Base-by-base conservation (phyloP, 2,797 vertebrate species). In the Myoxocephalus aenaeus region DNA sequence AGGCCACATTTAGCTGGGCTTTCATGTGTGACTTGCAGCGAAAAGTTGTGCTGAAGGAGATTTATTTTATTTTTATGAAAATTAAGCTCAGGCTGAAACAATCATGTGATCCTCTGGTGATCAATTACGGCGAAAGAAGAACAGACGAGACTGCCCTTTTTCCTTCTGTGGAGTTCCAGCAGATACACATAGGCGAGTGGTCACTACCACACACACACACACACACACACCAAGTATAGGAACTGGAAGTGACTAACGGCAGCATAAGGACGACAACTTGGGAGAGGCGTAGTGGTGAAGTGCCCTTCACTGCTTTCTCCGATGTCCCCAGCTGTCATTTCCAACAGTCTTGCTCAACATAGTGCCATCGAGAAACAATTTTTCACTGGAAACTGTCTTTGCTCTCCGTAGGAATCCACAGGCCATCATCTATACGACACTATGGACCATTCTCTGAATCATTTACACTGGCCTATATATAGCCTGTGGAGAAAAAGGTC, bases 401-500 rank as follows among this genome's bases (percentile, higher is more conserved):
- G 44, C 75, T 71, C 64, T 74, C 62, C 3, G 5, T 66, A 72
- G 40, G 70, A 84, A 85, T 87, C 81, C 64, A 86, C 78, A 82
- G 75, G 80, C 84, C 80, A 86, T 85, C 80, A 83, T 86, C 79
- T 85, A 77, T 79, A 84, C 38, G 68, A 85, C 85, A 87, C 48
- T 65, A 58, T 83, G 67, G 77, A 64, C 80, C 81, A 64, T 77
- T 82, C 81, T 77, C 63, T 81, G 83, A 86, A 82, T 90, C 84
- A 89, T 87, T 89, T 85, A 85, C 81, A 77, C 71, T 65, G 85
- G 81, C 61, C 82, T 85, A 91, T 88, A 90, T 89, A 90, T 86
- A 88, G 88, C 83, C 66, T 50, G 63, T 77, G 67, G 86, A 81
- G 80, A 32, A 90, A 83, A 89, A 87, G 86, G 88, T 88, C 87